phyloP scores from a whole-genome alignment of 2,888 invertebrate species.

The Rhagonycha fulva region DNA sequence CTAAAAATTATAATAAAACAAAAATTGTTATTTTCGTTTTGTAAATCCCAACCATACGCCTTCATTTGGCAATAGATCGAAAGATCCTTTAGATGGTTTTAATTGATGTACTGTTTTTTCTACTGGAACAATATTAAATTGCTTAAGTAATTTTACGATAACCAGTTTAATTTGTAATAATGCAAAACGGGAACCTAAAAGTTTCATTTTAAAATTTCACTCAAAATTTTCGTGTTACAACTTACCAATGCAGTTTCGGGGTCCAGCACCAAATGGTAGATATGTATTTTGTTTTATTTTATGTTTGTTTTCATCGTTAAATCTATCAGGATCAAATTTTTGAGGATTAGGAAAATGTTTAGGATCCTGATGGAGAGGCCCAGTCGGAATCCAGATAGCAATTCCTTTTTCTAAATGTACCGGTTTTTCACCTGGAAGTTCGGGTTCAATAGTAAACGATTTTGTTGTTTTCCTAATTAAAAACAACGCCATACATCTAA shows the following conservation, averaged over 20 bases:
- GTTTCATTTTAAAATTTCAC: neutral
- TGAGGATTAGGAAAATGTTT: slow-evolving; percentile 42
- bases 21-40: neutral
- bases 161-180: neutral
- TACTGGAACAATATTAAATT: neutral
- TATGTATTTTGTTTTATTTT: slow-evolving; percentile 52
- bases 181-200: neutral
- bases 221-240: neutral
- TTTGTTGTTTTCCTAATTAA: slow-evolving; percentile 25
- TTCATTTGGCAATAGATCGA: neutral
- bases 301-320: slow-evolving; percentile 60
- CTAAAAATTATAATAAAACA: too few species aligned
- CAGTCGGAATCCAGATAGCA: slow-evolving; percentile 37
- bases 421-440: slow-evolving; percentile 26
- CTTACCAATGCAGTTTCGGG: slow-evolving; percentile 65
- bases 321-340: slow-evolving; percentile 48
- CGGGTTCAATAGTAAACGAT: slow-evolving; percentile 35
- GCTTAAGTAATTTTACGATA: neutral
- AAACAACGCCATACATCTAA: too few species aligned
- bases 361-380: slow-evolving; percentile 41
- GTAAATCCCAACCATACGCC: neutral
- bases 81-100: neutral
- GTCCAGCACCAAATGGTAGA: slow-evolving; percentile 57
- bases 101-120: neutral
- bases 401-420: slow-evolving; percentile 30